Percentiles rank a stretch among this genome's conserved stretches.
These are phyloP conservation scores for Monomorium pharaonis DNA, from an alignment of 1,140 invertebrate genomes.

Conservation along the genomic window DNA sequence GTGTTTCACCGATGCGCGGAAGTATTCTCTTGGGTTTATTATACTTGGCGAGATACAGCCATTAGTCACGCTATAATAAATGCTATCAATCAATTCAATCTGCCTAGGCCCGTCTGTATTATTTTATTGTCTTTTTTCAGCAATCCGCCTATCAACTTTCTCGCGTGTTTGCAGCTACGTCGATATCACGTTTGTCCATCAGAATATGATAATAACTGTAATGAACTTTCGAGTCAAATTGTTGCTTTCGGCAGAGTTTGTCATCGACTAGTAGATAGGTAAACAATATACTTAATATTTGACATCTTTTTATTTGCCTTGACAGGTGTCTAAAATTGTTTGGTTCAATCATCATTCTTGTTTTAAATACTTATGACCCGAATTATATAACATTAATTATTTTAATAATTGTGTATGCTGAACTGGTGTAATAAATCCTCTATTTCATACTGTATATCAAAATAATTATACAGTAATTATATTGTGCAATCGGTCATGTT, in stretches of 20 bases:
- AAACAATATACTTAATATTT: conserved; percentile 4
- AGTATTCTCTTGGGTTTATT: background rate
- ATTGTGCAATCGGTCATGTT: background rate
- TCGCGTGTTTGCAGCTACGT: conserved; percentile 35
- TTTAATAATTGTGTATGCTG: background rate
- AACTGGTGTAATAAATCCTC: background rate
- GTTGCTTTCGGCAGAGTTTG: conserved; percentile 34
- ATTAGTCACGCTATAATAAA: conserved; percentile 60
- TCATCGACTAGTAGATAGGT: background rate
- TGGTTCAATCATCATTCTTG: background rate
- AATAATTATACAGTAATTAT: background rate
- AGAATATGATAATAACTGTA: conserved; percentile 62
- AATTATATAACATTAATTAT: background rate
- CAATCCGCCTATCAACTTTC: conserved; percentile 29
- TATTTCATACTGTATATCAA: background rate
- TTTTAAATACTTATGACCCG: background rate
- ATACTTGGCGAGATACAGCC: conserved; percentile 10
- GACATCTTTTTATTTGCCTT: background rate
- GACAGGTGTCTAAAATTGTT: background rate
- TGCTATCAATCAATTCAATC: conserved; percentile 60
- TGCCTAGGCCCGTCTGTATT: conserved; percentile 41
- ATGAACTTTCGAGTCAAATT: conserved; percentile 65
- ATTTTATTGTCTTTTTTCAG: conserved; percentile 68
- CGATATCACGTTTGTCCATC: conserved; percentile 59
- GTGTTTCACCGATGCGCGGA: conserved; percentile 14